Conservation (phyloP, 2,113 vertebrate genomes). For the Cynoglossus semilaevis region DNA sequence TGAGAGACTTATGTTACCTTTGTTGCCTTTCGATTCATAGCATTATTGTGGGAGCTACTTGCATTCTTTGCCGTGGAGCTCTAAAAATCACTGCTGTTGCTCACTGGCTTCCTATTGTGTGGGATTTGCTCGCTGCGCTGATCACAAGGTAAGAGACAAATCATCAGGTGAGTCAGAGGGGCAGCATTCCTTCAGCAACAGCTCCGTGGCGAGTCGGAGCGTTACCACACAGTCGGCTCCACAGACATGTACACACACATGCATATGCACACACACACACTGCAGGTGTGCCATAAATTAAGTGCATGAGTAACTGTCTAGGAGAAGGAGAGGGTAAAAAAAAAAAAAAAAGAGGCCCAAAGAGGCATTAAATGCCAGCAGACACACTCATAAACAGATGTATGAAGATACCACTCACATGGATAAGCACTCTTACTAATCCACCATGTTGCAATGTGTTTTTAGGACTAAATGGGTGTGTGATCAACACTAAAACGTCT, state of each 20-base stretch:
- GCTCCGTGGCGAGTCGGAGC: slow-evolving; percentile 44
- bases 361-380: slow-evolving; percentile 29
- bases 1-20: too few species aligned
- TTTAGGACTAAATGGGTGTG: slow-evolving; percentile 2
- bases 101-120: slow-evolving; percentile 43
- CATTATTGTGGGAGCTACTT: too few species aligned
- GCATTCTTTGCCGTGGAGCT: slow-evolving; percentile 4
- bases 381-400: slow-evolving; percentile 55
- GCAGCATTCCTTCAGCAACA: slow-evolving; percentile 65
- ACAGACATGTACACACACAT: slow-evolving; percentile 26
- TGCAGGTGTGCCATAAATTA: slow-evolving; percentile 75
- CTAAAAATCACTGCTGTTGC: slow-evolving; percentile 20
- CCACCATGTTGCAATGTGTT: neutral
- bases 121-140: slow-evolving; percentile 48
- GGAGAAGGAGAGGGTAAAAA: slow-evolving; percentile 24
- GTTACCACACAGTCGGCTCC: slow-evolving; percentile 48
- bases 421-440: slow-evolving; percentile 4
- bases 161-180: slow-evolving; percentile 73
- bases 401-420: slow-evolving; percentile 32
- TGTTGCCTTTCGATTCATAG: too few species aligned
- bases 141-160: slow-evolving; percentile 59
- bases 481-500: slow-evolving; percentile 1
- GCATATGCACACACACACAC: slow-evolving; percentile 30
- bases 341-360: slow-evolving; percentile 9
- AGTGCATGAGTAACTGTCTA: slow-evolving; percentile 73